These are phyloP conservation scores for Tyto alba DNA, from an alignment of 2,113 vertebrate species.

Conservation along the genomic window DNA sequence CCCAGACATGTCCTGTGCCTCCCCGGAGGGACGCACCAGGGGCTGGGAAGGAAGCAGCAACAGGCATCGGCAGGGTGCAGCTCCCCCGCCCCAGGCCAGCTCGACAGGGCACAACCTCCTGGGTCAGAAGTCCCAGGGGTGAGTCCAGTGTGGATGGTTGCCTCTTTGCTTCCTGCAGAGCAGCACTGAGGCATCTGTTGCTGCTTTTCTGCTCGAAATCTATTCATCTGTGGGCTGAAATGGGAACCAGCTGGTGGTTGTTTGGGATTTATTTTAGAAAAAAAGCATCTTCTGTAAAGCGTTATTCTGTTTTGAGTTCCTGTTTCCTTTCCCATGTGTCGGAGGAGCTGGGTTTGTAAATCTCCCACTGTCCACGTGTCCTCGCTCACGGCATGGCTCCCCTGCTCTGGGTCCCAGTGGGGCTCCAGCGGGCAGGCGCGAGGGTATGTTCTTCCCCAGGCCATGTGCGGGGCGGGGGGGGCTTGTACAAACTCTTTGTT, in stretches of 20 bases:
- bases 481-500: background rate
- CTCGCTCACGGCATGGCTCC: accelerated
- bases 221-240: slow-evolving; percentile 24
- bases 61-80: background rate
- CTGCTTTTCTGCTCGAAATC: background rate
- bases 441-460: accelerated
- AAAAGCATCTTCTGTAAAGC: background rate
- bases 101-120: accelerated
- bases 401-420: accelerated
- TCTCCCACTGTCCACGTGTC: background rate
- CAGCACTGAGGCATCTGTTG: background rate
- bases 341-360: background rate
- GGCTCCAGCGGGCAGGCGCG: background rate
- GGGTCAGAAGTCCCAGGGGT: background rate
- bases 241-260: slow-evolving; percentile 33
- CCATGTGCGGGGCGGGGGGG: background rate
- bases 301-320: slow-evolving; percentile 1
- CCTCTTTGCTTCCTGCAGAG: background rate
- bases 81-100: background rate
- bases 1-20: background rate
- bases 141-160: background rate
- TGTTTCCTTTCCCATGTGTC: slow-evolving; percentile 23
- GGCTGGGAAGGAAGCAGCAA: background rate
- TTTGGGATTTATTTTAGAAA: background rate
- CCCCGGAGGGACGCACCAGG: background rate